phyloP scores from a whole-genome alignment of 2,113 vertebrate species.

The Prunella himalayana region DNA sequence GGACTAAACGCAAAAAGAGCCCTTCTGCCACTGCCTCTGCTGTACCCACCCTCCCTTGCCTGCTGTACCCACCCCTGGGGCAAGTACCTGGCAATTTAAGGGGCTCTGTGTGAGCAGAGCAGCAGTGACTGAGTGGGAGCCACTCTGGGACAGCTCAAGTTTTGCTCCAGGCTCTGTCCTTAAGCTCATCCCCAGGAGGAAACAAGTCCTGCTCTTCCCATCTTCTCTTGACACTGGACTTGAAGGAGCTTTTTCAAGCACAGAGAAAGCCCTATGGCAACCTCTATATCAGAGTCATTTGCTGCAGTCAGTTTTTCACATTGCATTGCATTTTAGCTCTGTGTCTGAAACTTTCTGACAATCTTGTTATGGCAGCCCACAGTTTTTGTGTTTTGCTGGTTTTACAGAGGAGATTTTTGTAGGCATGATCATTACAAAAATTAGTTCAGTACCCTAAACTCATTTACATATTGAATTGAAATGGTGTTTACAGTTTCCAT shows the following conservation, averaged over 20 bases:
- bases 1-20: neutral
- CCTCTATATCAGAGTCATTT: neutral
- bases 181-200: neutral
- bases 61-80: neutral
- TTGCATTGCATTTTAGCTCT: neutral
- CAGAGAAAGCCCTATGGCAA: neutral
- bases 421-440: neutral
- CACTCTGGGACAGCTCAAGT: neutral
- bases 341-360: neutral
- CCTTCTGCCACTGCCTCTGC: neutral
- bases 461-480: neutral
- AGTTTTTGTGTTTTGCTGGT: neutral
- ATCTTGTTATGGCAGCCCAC: neutral
- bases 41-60: fast-evolving
- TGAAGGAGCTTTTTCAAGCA: neutral
- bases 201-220: neutral
- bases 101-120: fast-evolving
- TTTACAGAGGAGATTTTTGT: neutral
- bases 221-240: neutral
- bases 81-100: neutral
- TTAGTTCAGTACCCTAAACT: neutral
- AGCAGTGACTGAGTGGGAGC: neutral
- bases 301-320: neutral
- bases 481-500: neutral
- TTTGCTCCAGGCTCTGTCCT: neutral